Conservation (phyloP, 1,140 invertebrate genomes). For the Rhynchophorus ferrugineus region DNA sequence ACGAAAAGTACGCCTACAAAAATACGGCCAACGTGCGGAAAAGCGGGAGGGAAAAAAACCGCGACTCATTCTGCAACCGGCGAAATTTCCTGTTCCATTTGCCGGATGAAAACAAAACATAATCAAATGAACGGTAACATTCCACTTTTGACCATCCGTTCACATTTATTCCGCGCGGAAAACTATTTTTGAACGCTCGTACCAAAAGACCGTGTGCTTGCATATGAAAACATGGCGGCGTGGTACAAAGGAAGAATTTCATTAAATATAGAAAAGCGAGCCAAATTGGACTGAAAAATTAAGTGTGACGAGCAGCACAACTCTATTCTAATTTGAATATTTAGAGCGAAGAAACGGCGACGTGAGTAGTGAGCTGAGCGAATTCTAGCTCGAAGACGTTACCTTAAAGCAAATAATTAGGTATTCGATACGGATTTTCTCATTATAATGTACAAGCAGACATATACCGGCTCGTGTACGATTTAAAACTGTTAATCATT, state of each 20-base stretch:
- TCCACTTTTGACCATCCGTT: no score
- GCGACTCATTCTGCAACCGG: no score
- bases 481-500: no score
- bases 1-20: no score
- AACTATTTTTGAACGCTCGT: no score
- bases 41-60: no score
- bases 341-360: not conserved
- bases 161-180: no score
- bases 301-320: not conserved
- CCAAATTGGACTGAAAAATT: constrained; percentile 9
- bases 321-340: constrained; percentile 7
- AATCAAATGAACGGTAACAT: no score
- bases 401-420: not conserved
- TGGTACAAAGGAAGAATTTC: constrained; percentile 4
- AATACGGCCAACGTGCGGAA: no score
- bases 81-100: constrained; percentile 6
- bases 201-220: not conserved
- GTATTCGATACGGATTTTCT: no score
- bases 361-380: not conserved
- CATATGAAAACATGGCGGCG: constrained; percentile 1
- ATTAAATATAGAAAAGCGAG: constrained; percentile 5
- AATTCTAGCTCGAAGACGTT: not conserved
- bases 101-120: not conserved
- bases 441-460: no score
- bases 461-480: no score